These are phyloP conservation scores for Torymus auratus DNA, from an alignment of 2,888 invertebrate genomes.

Conservation along the genomic window DNA sequence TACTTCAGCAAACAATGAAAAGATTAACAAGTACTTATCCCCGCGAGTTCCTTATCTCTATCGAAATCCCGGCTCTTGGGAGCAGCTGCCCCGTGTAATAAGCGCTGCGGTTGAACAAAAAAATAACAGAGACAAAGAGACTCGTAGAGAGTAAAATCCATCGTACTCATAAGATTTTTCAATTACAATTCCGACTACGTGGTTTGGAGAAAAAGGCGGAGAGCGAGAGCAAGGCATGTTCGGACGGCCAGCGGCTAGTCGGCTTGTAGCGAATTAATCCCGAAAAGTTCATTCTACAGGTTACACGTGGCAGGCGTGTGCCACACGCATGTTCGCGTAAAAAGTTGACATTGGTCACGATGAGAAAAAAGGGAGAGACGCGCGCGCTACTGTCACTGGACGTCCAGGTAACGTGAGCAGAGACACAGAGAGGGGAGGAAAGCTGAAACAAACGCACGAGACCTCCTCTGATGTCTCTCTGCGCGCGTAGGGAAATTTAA, in stretches of 20 bases:
- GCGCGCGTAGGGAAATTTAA: conserved; percentile 66
- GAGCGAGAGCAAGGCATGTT: not conserved
- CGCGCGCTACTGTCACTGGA: no score
- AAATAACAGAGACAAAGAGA: not conserved
- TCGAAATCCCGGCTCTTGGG: no score
- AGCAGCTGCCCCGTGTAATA: no score
- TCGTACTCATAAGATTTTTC: conserved; percentile 16
- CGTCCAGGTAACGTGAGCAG: not conserved
- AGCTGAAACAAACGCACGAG: conserved; percentile 23
- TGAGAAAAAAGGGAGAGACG: not conserved
- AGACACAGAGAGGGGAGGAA: not conserved
- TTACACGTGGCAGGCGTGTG: conserved; percentile 9
- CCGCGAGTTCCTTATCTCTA: no score
- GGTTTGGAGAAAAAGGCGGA: not conserved
- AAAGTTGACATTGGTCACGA: conserved; percentile 52
- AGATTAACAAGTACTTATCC: not conserved
- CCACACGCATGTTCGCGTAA: conserved; percentile 1
- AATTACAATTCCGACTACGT: conserved; percentile 9
- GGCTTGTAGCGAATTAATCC: conserved; percentile 44
- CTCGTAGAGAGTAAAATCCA: not conserved
- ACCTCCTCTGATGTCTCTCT: not conserved
- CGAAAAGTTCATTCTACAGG: conserved; percentile 50
- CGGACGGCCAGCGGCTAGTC: not conserved
- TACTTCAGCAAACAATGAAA: conserved; percentile 7
- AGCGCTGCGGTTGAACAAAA: no score